Base-by-base conservation (phyloP, 2,888 invertebrate genomes). In the Mermis nigrescens region DNA sequence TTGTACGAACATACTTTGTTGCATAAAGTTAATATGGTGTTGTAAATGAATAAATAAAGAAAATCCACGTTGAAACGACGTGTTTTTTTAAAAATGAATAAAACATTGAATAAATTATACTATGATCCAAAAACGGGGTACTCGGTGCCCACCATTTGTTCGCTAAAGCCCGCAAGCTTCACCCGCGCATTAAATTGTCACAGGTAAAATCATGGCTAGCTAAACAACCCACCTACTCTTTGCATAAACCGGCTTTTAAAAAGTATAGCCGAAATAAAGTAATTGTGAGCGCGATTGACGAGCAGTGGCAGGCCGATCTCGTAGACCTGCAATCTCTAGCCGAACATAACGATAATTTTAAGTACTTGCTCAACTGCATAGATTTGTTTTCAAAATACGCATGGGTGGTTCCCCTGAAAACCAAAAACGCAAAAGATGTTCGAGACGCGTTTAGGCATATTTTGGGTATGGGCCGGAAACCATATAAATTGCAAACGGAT, bases 321-420 rank as follows among this genome's bases (percentile, higher is more conserved):
- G 67, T 63, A 1, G 67, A 67, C 45, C 58, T 67, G 58, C 54
- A 60, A 46, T 27, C 52, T 0, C 55, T 59, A 4, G 12, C 38
- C 4, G 31, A 46, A 19, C 1, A 55, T 22, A 69, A 69, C 59
- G 60, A 67, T 19, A 64, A 63, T 1, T 60, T 59, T 32, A 61
- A 55, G 12, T 68, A 64, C 60, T 52, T 69, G 24, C 57, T 69
- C 1, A 66, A 62, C 1, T 54, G 60, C 22, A 68, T 69, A 4
- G 68, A 69, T 60, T 59, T 65, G 7, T 64, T 69, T 26, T 63
- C 63, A 7, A 66, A 65, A 57, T 66, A 60, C 54, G 64, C 67
- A 0, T 68, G 63, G 63, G 65, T 60, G 0, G 48, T 63, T 1
- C 63, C 67, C 15, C n/a, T 68, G 4, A 65, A 64, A 60, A 57